Evolutionary conservation across 2,113 vertebrate species (phyloP).

Genomic region (Calidris pugnax): DNA sequence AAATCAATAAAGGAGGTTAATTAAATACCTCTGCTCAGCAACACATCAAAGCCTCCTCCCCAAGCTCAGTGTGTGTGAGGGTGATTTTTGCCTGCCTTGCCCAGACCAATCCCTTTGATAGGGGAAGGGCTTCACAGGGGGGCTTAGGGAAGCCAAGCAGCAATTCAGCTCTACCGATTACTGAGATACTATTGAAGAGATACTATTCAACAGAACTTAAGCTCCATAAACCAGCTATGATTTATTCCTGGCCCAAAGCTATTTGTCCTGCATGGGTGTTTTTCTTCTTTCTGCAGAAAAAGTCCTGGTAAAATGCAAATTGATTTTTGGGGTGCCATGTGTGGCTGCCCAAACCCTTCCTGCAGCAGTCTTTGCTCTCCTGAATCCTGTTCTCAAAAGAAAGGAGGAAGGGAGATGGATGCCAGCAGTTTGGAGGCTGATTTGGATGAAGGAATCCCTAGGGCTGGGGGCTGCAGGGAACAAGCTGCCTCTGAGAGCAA

Average conservation of each 20-base stretch:
- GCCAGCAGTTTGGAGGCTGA: not conserved
- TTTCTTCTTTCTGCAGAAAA: not conserved
- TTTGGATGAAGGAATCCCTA: not conserved
- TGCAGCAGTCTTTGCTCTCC: not conserved
- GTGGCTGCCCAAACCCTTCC: not conserved
- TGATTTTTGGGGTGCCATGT: not conserved
- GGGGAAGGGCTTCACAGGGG: not conserved
- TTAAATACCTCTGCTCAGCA: not conserved
- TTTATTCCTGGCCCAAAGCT: slow-evolving; percentile 8
- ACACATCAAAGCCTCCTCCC: not conserved
- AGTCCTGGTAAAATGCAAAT: not conserved
- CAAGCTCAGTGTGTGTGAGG: fast-evolving
- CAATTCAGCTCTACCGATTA: not conserved
- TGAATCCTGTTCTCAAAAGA: not conserved
- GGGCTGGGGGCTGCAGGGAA: not conserved
- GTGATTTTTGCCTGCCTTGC: not conserved
- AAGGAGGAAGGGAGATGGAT: not conserved
- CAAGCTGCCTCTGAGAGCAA: not conserved
- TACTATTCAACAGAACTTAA: not conserved
- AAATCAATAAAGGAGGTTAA: not conserved
- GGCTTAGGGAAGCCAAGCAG: not conserved
- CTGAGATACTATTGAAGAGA: not conserved
- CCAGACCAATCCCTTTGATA: not conserved
- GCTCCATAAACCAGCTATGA: not conserved
- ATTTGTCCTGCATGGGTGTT: not conserved